phyloP scores from a whole-genome alignment of 1,140 invertebrate species.

The Glossosoma conforme region DNA sequence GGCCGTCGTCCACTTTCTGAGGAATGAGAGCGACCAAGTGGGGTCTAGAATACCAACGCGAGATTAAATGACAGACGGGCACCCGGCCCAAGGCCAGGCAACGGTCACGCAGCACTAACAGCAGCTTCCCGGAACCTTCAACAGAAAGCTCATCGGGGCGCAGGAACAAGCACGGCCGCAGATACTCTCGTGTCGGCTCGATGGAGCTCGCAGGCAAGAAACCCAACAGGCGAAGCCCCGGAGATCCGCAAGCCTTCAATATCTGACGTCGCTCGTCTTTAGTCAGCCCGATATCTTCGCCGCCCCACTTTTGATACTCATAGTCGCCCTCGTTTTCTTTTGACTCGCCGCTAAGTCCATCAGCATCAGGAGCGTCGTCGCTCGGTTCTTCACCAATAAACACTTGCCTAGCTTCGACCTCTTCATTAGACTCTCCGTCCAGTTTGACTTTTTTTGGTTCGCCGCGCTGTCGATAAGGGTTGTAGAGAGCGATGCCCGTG shows the following conservation, averaged over 20 bases:
- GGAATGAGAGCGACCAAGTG: conserved; percentile 25
- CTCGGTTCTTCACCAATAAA: neutral
- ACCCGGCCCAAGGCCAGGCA: conserved; percentile 16
- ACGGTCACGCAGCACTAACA: conserved; percentile 22
- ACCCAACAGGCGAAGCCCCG: conserved; percentile 21
- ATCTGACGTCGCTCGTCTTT: conserved; percentile 20
- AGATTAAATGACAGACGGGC: conserved; percentile 19
- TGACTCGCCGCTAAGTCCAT: neutral
- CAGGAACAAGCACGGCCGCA: conserved; percentile 21
- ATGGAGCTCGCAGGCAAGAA: conserved; percentile 19
- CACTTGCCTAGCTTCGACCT: conserved; percentile 8
- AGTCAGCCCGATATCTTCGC: conserved; percentile 16
- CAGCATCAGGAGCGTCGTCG: neutral
- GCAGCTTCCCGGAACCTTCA: conserved; percentile 22
- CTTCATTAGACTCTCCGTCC: conserved; percentile 20
- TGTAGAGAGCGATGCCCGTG: conserved; percentile 23
- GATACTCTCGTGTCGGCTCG: conserved; percentile 19
- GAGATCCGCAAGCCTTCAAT: conserved; percentile 22
- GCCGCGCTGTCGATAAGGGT: conserved; percentile 13
- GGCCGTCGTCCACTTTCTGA: conserved; percentile 17
- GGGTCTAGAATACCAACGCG: conserved; percentile 20
- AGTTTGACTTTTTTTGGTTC: conserved; percentile 13
- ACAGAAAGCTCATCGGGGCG: conserved; percentile 23
- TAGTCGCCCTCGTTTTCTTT: neutral
- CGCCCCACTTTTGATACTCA: conserved; percentile 16